Conservation (phyloP, 2,888 invertebrate genomes). For the Eupithecia tripunctaria region DNA sequence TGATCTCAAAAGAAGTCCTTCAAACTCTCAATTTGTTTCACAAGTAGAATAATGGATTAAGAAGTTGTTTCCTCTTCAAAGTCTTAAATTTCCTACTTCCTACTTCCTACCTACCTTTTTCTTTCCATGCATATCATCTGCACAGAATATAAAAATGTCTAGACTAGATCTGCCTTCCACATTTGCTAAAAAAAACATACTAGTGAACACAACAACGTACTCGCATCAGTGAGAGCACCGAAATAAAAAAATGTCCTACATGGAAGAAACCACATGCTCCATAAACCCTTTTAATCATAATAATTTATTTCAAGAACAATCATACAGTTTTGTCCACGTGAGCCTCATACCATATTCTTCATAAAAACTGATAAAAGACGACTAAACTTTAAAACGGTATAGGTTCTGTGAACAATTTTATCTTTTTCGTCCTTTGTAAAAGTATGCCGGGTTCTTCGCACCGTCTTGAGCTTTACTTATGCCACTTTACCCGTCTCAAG, state of each 20-base stretch:
- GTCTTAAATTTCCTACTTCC: background rate
- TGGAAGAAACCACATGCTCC: background rate
- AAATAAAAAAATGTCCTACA: background rate
- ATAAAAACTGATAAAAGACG: background rate
- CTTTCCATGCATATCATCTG: background rate
- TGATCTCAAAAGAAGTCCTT: constrained; percentile 50
- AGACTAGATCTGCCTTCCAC: too few species aligned
- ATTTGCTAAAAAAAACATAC: too few species aligned
- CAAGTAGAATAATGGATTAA: constrained; percentile 25
- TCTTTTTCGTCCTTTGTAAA: background rate
- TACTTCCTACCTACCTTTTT: background rate
- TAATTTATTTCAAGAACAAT: too few species aligned
- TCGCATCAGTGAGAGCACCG: background rate
- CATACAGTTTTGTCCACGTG: too few species aligned
- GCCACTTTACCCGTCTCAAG: constrained; percentile 20
- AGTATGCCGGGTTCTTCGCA: constrained; percentile 4
- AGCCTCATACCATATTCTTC: too few species aligned
- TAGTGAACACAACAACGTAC: too few species aligned
- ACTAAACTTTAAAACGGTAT: background rate
- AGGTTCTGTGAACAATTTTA: background rate
- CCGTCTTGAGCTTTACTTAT: constrained; percentile 10
- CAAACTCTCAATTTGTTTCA: constrained; percentile 47
- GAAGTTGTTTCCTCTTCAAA: background rate
- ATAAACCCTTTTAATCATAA: too few species aligned
- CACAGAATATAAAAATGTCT: too few species aligned